These are phyloP conservation scores for Xiphorhynchus elegans DNA, from an alignment of 2,113 vertebrate species.

Conservation along the genomic window DNA sequence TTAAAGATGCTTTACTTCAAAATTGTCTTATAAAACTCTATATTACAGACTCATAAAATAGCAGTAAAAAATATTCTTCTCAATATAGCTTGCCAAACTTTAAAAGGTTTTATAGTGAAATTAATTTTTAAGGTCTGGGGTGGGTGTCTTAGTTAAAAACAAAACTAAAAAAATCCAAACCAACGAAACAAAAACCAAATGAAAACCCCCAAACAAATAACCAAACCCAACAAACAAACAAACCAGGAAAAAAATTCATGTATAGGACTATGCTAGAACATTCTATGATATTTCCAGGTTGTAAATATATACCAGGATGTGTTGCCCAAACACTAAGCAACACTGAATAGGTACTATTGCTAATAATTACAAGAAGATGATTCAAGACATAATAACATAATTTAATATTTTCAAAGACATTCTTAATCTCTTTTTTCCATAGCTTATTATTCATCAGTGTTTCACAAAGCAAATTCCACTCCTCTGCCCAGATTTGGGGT, in stretches of 20 bases:
- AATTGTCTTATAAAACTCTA: not conserved
- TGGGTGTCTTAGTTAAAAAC: not conserved
- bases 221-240: not conserved
- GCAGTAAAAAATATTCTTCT: not conserved
- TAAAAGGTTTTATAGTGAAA: not conserved
- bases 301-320: not conserved
- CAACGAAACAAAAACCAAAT: too few species aligned
- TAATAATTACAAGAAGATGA: not conserved
- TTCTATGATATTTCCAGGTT: not conserved
- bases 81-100: not conserved
- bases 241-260: not conserved
- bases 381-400: not conserved
- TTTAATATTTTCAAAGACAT: not conserved
- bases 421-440: not conserved
- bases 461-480: not conserved
- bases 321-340: not conserved
- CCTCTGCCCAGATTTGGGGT: not conserved
- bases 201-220: not conserved
- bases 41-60: not conserved
- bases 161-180: not conserved
- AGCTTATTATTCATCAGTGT: not conserved
- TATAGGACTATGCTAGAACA: not conserved
- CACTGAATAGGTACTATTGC: not conserved
- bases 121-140: not conserved
- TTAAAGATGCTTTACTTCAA: not conserved